phyloP scores from a whole-genome alignment of 2,113 vertebrate genomes.

The Rhagologus leucostigma region DNA sequence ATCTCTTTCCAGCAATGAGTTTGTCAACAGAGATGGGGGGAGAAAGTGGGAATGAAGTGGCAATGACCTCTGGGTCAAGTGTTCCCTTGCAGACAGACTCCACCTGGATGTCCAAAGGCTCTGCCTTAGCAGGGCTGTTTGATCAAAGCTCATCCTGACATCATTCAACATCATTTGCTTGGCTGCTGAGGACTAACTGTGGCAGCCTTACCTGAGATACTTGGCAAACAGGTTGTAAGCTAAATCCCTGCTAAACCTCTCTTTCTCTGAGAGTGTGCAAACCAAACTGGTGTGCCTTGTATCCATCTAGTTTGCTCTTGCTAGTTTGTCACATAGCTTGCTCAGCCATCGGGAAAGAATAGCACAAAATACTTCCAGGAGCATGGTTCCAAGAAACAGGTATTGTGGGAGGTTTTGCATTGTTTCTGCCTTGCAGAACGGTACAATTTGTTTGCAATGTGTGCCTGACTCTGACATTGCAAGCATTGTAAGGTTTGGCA shows the following conservation, averaged over 20 bases:
- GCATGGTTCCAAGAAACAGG: background rate
- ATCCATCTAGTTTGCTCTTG: background rate
- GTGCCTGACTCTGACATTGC: background rate
- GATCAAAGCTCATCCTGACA: background rate
- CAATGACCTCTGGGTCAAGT: background rate
- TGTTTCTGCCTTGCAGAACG: background rate
- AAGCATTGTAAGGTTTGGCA: background rate
- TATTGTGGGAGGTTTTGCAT: background rate
- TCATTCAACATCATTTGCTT: background rate
- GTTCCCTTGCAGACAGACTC: background rate
- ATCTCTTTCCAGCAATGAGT: background rate
- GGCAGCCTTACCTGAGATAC: background rate
- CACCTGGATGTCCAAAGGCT: background rate
- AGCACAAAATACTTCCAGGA: background rate
- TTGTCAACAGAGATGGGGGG: background rate
- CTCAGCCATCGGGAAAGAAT: background rate
- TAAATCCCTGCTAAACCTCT: background rate
- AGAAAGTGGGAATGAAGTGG: background rate
- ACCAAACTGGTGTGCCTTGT: background rate
- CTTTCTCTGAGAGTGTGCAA: background rate
- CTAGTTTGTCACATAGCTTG: background rate
- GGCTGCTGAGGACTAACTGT: background rate
- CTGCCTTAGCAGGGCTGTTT: background rate
- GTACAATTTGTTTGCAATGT: background rate
- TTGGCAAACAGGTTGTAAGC: background rate